phyloP scores from a whole-genome alignment of 2,797 vertebrate species.

The Sylvia borin region DNA sequence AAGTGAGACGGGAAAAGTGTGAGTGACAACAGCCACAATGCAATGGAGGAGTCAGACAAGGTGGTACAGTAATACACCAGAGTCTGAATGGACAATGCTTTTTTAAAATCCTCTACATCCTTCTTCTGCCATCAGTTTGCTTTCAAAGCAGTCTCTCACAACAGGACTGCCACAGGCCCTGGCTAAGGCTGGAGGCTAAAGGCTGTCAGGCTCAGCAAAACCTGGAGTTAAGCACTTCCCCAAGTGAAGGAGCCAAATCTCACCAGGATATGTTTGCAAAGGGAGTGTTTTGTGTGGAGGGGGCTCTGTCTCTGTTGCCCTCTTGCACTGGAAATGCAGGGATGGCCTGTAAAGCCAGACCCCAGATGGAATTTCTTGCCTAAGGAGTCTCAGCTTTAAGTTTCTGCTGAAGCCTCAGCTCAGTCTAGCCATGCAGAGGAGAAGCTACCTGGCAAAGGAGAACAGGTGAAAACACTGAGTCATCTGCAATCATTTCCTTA shows the following conservation, averaged over 20 bases:
- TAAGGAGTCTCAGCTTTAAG: background rate
- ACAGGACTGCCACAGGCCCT: too few relatives aligned
- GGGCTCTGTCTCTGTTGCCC: background rate
- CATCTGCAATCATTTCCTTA: conserved; percentile 16
- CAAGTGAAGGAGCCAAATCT: background rate
- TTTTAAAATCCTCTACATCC: background rate
- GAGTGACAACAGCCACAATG: background rate
- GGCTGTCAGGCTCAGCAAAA: background rate
- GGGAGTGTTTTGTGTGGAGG: fast-evolving
- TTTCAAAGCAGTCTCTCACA: background rate
- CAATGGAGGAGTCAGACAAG: background rate
- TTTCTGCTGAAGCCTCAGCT: background rate
- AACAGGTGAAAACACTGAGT: conserved; percentile 33
- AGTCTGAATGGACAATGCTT: background rate
- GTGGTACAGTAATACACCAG: background rate
- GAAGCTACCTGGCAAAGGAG: background rate
- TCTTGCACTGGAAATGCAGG: background rate
- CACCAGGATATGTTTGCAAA: background rate
- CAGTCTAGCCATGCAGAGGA: background rate
- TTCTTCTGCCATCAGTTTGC: background rate
- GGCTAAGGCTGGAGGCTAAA: background rate
- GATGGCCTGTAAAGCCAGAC: background rate
- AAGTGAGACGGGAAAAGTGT: background rate
- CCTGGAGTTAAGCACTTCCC: background rate
- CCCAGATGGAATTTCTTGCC: background rate